A percentile compares a stretch with the other conserved stretches of the same genome.
Evolutionary conservation across 2,113 vertebrate genomes (phyloP).

Genomic region (Vanacampus margaritifer): DNA sequence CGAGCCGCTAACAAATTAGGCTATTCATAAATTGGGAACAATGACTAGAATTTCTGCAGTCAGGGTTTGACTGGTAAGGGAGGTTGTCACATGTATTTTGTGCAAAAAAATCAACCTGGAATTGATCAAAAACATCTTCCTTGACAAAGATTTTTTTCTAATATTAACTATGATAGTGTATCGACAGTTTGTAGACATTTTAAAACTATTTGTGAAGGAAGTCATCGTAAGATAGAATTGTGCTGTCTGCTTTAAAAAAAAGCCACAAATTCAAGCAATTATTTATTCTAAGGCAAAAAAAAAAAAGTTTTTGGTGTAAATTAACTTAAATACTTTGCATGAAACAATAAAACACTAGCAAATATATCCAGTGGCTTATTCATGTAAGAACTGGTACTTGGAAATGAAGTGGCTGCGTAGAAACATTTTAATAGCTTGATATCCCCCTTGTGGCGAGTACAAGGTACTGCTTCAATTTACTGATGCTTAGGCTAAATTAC

Average conservation of each 20-base stretch:
- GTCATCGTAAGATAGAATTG: too few relatives aligned
- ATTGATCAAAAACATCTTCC: too few relatives aligned
- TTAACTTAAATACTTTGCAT: not conserved
- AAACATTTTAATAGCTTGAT: conserved; percentile 32
- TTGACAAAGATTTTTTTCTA: too few relatives aligned
- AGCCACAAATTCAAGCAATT: not conserved
- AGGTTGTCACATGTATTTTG: conserved; percentile 1
- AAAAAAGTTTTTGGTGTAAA: not conserved
- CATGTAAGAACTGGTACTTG: not conserved
- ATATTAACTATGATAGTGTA: too few relatives aligned
- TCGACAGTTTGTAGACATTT: too few relatives aligned
- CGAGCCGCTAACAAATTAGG: conserved; percentile 59
- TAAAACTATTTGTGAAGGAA: too few relatives aligned
- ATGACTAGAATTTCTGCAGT: conserved; percentile 49
- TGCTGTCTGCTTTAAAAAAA: too few relatives aligned
- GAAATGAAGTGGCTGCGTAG: not conserved
- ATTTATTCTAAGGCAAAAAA: not conserved
- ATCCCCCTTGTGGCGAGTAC: conserved; percentile 54
- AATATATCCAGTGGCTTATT: not conserved
- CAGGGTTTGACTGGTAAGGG: conserved; percentile 9
- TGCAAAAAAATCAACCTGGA: not conserved
- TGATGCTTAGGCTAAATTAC: not conserved
- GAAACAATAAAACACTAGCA: not conserved
- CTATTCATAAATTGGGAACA: conserved; percentile 52
- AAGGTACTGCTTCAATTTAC: conserved; percentile 2